A percentile compares a stretch with the other conserved stretches of the same genome.
phyloP scores from a whole-genome alignment of 1,140 invertebrate species.

The Lucilia cuprina region DNA sequence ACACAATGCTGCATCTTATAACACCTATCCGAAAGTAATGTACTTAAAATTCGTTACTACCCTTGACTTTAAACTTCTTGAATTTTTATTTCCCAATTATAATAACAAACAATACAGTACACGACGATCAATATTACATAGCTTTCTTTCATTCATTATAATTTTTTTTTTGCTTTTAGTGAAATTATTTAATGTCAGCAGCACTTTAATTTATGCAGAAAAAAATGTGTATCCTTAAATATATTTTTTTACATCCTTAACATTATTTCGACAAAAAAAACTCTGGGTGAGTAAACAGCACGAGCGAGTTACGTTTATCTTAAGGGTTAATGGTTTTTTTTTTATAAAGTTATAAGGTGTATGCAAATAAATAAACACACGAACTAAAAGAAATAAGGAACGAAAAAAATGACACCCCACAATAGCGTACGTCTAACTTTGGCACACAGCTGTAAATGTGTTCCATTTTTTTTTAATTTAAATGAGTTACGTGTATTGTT shows the following conservation, averaged over 20 bases:
- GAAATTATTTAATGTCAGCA: conserved; percentile 16
- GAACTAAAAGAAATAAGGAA: too few relatives aligned
- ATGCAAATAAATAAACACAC: not conserved
- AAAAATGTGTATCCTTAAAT: conserved; percentile 19
- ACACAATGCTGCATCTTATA: too few relatives aligned
- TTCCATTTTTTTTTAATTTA: conserved; percentile 4
- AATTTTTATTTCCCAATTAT: not conserved
- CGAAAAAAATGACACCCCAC: conserved; percentile 33
- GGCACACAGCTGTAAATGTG: conserved; percentile 14
- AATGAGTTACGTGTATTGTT: not conserved
- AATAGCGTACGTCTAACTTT: not conserved
- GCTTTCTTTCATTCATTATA: not conserved
- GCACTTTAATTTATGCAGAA: conserved; percentile 30
- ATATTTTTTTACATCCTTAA: not conserved
- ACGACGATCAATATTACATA: conserved; percentile 7
- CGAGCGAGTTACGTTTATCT: not conserved
- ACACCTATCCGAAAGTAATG: too few relatives aligned
- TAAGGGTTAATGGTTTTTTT: conserved; percentile 19
- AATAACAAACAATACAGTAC: not conserved
- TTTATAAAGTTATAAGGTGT: not conserved
- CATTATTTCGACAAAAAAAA: not conserved
- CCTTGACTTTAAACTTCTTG: not conserved
- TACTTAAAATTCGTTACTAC: too few relatives aligned
- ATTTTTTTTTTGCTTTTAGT: not conserved
- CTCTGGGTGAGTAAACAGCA: not conserved